Percentiles rank a stretch among this genome's conserved stretches.
phyloP scores from a whole-genome alignment of 1,140 invertebrate species.

The Harlomillsia oculata region DNA sequence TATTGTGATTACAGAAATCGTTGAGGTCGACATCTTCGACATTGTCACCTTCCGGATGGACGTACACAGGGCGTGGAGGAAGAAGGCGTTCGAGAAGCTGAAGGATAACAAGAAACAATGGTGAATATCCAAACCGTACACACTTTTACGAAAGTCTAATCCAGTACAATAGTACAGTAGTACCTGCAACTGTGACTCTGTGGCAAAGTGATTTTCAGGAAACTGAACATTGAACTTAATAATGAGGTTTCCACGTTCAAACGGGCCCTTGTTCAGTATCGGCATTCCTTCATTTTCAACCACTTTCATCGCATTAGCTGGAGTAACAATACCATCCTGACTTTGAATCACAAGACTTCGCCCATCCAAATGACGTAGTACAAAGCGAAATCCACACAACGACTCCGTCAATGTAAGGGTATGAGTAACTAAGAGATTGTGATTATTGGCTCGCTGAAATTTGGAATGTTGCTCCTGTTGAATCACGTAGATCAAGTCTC shows the following conservation, averaged over 20 bases:
- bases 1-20: constrained; percentile 55
- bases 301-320: constrained; percentile 41
- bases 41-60: constrained; percentile 58
- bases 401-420: constrained; percentile 72
- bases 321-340: constrained; percentile 60
- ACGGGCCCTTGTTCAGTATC: constrained; percentile 63
- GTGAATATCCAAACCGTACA: not conserved
- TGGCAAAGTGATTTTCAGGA: constrained; percentile 67
- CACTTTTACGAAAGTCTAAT: not conserved
- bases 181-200: constrained; percentile 54
- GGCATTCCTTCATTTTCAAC: constrained; percentile 87
- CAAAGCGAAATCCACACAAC: constrained; percentile 75
- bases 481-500: constrained; percentile 76
- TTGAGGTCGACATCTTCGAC: constrained; percentile 73
- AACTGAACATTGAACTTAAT: constrained; percentile 77
- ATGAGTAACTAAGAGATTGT: constrained; percentile 66
- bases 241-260: constrained; percentile 76
- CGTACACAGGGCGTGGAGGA: constrained; percentile 54
- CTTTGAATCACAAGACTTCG: constrained; percentile 62
- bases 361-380: constrained; percentile 75
- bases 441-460: constrained; percentile 62
- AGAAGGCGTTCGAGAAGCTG: constrained; percentile 59
- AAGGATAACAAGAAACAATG: constrained; percentile 18
- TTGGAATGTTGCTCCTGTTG: constrained; percentile 67
- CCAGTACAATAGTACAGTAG: not conserved